Conservation (phyloP, 2,113 vertebrate species). For the Malaclemys terrapin region DNA sequence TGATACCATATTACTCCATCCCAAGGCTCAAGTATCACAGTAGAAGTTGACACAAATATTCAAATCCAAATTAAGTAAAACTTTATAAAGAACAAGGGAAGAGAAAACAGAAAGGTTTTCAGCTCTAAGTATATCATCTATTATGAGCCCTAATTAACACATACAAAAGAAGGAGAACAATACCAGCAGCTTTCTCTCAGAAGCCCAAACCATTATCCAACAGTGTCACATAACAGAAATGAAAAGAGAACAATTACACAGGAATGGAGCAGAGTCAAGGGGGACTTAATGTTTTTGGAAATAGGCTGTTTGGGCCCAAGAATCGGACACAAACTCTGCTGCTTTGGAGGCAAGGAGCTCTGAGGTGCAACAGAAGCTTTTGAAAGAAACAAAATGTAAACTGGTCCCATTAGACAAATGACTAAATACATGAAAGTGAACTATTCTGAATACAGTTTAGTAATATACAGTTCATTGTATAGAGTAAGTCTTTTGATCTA, state of each 20-base stretch:
- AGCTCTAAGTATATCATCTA: neutral
- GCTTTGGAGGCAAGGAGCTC: neutral
- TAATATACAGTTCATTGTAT: neutral
- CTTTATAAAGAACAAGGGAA: neutral
- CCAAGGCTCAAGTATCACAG: neutral
- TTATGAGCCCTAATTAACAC: neutral
- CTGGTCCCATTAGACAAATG: neutral
- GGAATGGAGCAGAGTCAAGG: neutral
- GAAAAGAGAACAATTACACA: neutral
- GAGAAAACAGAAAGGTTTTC: neutral
- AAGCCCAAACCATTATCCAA: slow-evolving; percentile 16
- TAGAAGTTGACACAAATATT: neutral
- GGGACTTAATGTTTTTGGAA: neutral
- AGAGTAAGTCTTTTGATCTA: neutral
- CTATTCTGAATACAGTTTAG: neutral
- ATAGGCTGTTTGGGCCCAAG: neutral
- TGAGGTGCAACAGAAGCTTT: neutral
- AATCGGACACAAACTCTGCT: neutral
- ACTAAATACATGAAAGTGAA: neutral
- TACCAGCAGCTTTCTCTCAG: neutral
- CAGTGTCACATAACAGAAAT: neutral
- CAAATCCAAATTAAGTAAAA: neutral
- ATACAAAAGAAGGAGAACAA: neutral
- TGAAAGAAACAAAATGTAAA: neutral
- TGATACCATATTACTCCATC: neutral